A percentile compares a stretch with the other conserved stretches of the same genome.
Evolutionary conservation across 2,797 vertebrate genomes (phyloP).

Genomic region (Staurois parvus): DNA sequence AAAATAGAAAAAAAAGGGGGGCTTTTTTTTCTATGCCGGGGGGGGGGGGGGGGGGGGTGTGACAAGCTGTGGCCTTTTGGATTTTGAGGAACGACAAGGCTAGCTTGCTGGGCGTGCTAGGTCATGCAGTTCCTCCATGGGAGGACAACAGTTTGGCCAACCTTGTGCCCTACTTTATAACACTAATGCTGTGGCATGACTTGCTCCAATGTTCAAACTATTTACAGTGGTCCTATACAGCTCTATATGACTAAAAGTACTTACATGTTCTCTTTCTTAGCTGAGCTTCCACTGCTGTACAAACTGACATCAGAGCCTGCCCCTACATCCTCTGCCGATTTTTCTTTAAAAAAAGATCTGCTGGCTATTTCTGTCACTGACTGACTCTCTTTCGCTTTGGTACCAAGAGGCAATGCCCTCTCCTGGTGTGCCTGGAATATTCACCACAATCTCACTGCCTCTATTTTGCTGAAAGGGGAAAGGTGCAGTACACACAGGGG

Average conservation of each 20-base stretch:
- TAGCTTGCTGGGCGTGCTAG: background rate
- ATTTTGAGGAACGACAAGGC: background rate
- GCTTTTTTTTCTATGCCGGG: background rate
- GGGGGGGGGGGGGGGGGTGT: too few species aligned
- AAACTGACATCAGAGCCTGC: constrained; percentile 64
- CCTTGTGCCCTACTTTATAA: background rate
- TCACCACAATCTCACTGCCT: constrained; percentile 56
- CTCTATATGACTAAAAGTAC: constrained; percentile 35
- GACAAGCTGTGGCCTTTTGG: background rate
- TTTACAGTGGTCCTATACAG: constrained; percentile 51
- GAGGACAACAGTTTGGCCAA: background rate
- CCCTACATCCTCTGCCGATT: constrained; percentile 65
- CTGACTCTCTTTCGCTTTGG: constrained; percentile 46
- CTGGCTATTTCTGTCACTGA: constrained; percentile 40
- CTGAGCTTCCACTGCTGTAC: background rate
- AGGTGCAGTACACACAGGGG: background rate
- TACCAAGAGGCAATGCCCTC: background rate
- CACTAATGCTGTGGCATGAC: background rate
- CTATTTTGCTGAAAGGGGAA: constrained; percentile 57
- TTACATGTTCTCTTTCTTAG: constrained; percentile 65
- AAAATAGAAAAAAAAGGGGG: background rate
- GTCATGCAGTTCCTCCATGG: too few species aligned
- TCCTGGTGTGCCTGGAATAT: constrained; percentile 57
- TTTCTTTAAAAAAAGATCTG: constrained; percentile 47
- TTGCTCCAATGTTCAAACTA: constrained; percentile 57